Evolutionary conservation across 1,140 invertebrate species (phyloP).

Genomic region (Pteromalus puparum): DNA sequence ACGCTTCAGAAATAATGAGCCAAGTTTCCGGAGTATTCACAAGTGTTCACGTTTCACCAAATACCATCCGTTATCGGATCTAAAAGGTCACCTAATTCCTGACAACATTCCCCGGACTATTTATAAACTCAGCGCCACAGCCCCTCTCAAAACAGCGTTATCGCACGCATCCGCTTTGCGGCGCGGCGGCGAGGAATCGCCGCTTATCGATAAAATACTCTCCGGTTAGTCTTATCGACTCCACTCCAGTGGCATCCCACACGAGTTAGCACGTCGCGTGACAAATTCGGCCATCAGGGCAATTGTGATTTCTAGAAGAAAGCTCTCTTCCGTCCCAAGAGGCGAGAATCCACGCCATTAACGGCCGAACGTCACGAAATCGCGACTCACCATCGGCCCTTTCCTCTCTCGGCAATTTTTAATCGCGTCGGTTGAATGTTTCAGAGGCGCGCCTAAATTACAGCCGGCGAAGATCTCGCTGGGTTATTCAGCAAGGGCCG

Average conservation of each 20-base stretch:
- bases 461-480: neutral
- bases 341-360: conserved; percentile 58
- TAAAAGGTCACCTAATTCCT: neutral
- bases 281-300: conserved; percentile 57
- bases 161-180: neutral
- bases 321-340: conserved; percentile 25
- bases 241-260: neutral
- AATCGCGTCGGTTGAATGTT: conserved; percentile 27
- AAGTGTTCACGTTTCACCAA: neutral
- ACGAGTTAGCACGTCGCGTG: conserved; percentile 51
- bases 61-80: neutral
- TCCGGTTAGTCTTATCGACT: neutral
- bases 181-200: neutral
- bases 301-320: conserved; percentile 52
- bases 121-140: neutral
- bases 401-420: neutral
- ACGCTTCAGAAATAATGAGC: neutral
- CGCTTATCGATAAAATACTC: conserved; percentile 46
- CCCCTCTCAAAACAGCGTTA: neutral
- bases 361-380: conserved; percentile 61
- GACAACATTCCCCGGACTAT: neutral
- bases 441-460: neutral
- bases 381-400: conserved; percentile 25
- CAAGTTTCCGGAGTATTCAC: neutral
- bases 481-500: neutral